These are phyloP conservation scores for Nezara viridula DNA, from an alignment of 2,888 invertebrate genomes.

Conservation along the genomic window DNA sequence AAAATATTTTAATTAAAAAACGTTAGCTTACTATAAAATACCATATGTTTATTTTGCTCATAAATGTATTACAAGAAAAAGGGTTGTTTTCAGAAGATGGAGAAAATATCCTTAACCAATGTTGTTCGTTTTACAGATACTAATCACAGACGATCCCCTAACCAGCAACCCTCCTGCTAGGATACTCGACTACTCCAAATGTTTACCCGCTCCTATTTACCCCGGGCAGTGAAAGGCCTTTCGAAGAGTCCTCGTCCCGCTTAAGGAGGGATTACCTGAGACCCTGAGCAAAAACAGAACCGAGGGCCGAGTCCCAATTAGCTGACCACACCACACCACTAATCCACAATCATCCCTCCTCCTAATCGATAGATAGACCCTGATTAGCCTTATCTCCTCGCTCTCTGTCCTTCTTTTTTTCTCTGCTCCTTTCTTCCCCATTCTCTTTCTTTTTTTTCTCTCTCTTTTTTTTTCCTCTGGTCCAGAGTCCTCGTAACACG, in stretches of 20 bases:
- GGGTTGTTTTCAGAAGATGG: too few relatives aligned
- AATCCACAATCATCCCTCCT: slow-evolving; percentile 62
- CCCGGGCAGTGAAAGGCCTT: neutral
- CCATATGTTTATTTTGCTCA: too few relatives aligned
- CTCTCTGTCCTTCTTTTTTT: slow-evolving; percentile 19
- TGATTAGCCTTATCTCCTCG: slow-evolving; percentile 53
- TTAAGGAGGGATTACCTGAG: slow-evolving; percentile 48
- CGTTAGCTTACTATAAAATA: too few relatives aligned
- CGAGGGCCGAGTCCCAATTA: slow-evolving; percentile 43
- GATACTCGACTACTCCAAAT: slow-evolving; percentile 6
- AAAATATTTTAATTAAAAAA: too few relatives aligned
- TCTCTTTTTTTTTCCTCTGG: neutral
- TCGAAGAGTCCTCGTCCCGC: slow-evolving; percentile 4
- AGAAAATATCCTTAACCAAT: too few relatives aligned
- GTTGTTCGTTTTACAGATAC: too few relatives aligned
- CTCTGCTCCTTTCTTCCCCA: neutral
- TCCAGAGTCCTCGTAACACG: slow-evolving; percentile 19
- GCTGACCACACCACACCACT: slow-evolving; percentile 56
- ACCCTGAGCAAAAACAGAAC: neutral
- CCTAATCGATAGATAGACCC: slow-evolving; percentile 61
- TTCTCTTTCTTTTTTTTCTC: neutral
- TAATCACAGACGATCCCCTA: neutral
- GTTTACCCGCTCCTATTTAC: slow-evolving; percentile 20
- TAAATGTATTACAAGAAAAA: too few relatives aligned
- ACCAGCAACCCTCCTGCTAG: neutral